A percentile compares a stretch with the other conserved stretches of the same genome.
phyloP scores from a whole-genome alignment of 1,140 invertebrate genomes.

The Telenomus remus region DNA sequence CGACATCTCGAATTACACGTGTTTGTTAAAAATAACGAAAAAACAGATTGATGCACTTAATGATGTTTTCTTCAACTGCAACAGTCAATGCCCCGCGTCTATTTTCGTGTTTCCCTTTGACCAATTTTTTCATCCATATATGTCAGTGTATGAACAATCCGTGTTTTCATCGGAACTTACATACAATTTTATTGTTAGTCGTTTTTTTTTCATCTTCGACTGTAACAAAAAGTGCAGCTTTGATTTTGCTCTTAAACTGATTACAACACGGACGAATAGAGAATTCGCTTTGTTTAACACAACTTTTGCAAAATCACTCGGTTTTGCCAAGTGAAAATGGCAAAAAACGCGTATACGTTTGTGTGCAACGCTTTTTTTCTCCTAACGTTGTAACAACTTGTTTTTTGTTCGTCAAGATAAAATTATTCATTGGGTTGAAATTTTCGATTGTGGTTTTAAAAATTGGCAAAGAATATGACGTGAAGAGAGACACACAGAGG shows the following conservation, averaged over 20 bases:
- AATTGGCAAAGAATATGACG: background rate
- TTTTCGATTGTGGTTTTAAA: background rate
- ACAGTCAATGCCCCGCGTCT: slow-evolving; percentile 10
- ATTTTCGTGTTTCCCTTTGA: slow-evolving; percentile 13
- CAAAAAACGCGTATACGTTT: too few species aligned
- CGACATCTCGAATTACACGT: too few species aligned
- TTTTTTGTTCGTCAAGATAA: background rate
- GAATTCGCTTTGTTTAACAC: slow-evolving; percentile 8
- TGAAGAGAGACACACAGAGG: background rate
- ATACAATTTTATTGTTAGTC: slow-evolving; percentile 15
- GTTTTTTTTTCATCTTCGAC: slow-evolving; percentile 3
- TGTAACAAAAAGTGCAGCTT: slow-evolving; percentile 10
- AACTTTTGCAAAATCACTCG: too few species aligned
- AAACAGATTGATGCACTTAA: background rate
- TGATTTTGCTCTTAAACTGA: slow-evolving; percentile 23
- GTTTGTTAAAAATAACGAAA: too few species aligned
- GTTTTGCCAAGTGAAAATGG: too few species aligned
- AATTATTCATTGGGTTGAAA: background rate
- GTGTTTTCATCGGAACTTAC: slow-evolving; percentile 9
- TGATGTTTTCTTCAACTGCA: slow-evolving; percentile 3
- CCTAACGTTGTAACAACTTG: background rate
- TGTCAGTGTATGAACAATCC: slow-evolving; percentile 3
- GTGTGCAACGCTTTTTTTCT: slow-evolving; percentile 3
- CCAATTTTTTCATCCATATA: slow-evolving; percentile 13
- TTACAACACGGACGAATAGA: slow-evolving; percentile 10